Conservation (phyloP, 2,797 vertebrate genomes). For the Centroberyx gerrardi region DNA sequence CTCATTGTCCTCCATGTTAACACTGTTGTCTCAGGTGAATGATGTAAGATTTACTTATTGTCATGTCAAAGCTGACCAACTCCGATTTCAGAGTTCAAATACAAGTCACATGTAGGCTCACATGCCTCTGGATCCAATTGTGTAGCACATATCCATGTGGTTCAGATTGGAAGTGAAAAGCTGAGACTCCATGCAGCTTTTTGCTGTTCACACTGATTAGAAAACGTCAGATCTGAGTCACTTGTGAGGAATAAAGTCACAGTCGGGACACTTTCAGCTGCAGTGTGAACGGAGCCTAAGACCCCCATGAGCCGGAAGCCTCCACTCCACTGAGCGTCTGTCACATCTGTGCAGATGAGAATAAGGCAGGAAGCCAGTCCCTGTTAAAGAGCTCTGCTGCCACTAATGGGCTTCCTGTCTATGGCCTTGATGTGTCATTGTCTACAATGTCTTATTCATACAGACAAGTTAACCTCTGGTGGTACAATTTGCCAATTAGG, state of each 20-base stretch:
- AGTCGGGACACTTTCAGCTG: neutral
- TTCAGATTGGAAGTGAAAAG: too few species aligned
- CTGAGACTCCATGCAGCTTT: too few species aligned
- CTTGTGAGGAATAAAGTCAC: too few species aligned
- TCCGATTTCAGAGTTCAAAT: too few species aligned
- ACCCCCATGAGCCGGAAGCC: neutral
- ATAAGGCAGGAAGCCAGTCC: slow-evolving; percentile 37
- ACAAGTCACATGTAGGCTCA: too few species aligned
- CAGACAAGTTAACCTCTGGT: neutral
- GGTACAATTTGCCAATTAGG: neutral
- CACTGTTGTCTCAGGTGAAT: too few species aligned
- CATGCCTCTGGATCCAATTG: too few species aligned
- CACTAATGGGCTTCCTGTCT: slow-evolving; percentile 40
- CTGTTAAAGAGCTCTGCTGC: slow-evolving; percentile 27
- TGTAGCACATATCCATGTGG: too few species aligned
- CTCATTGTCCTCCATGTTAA: too few species aligned
- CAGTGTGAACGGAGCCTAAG: neutral
- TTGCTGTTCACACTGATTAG: neutral
- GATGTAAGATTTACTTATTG: too few species aligned
- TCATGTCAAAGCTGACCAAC: too few species aligned
- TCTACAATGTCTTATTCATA: slow-evolving; percentile 17
- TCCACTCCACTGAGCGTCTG: neutral
- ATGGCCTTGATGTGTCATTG: slow-evolving; percentile 20
- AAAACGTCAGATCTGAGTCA: neutral
- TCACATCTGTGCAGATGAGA: slow-evolving; percentile 43